These are phyloP conservation scores for Calonectris borealis DNA, from an alignment of 2,113 vertebrate species.

Conservation along the genomic window DNA sequence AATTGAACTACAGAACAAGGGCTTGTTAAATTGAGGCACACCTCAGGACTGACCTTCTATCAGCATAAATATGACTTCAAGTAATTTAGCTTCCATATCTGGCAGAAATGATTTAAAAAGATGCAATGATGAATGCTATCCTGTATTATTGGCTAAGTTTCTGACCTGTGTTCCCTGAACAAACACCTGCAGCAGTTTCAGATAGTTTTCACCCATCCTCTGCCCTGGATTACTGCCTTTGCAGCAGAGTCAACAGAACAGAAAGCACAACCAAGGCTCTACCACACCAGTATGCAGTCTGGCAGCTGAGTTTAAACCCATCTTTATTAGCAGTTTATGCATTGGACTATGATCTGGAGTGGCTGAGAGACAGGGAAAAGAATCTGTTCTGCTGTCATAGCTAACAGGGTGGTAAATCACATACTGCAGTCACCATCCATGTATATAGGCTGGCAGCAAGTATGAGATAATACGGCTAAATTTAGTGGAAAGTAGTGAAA, in stretches of 20 bases:
- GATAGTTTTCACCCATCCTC: background rate
- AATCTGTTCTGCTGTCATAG: background rate
- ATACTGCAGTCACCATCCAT: background rate
- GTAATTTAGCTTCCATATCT: background rate
- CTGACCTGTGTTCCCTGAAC: background rate
- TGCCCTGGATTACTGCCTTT: background rate
- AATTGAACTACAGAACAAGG: background rate
- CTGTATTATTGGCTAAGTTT: background rate
- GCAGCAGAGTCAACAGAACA: background rate
- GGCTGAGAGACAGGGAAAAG: background rate
- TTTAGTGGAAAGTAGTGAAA: conserved; percentile 12
- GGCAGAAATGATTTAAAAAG: background rate
- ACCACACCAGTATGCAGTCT: background rate
- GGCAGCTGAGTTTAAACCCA: background rate
- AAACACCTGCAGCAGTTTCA: background rate
- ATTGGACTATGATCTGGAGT: background rate
- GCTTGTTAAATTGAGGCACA: background rate
- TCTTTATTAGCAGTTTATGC: background rate
- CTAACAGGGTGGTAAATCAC: background rate
- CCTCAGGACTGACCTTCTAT: background rate
- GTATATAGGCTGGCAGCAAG: background rate
- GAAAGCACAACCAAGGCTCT: background rate
- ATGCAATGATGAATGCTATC: background rate
- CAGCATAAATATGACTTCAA: background rate
- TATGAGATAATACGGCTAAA: conserved; percentile 4